Conservation (phyloP, 2,888 invertebrate species). For the Mystacides longicornis region DNA sequence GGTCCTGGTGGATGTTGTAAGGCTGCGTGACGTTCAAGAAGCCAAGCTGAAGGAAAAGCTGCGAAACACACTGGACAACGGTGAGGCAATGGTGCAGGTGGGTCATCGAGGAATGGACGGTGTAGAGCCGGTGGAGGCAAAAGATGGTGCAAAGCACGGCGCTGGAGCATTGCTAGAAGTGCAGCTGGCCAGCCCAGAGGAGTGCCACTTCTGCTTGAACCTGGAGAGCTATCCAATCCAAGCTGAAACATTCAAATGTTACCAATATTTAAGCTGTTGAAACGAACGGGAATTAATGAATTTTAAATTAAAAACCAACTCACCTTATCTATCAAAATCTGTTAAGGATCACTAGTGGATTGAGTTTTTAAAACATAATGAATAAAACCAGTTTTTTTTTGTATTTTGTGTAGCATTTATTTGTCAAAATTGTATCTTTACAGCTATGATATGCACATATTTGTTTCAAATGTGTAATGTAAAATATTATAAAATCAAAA, state of each 20-base stretch:
- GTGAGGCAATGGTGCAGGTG: constrained; percentile 37
- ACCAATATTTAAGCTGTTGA: not conserved
- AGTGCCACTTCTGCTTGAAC: constrained; percentile 39
- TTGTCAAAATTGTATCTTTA: constrained; percentile 79
- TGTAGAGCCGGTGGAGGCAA: constrained; percentile 47
- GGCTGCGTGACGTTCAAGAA: constrained; percentile 77
- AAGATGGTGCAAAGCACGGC: constrained; percentile 30
- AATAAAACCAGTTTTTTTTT: constrained; percentile 25
- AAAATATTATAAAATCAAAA: constrained; percentile 7
- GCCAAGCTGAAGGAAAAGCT: constrained; percentile 81
- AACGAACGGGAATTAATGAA: no score
- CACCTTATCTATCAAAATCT: no score
- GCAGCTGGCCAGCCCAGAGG: constrained; percentile 46
- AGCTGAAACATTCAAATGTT: constrained; percentile 39
- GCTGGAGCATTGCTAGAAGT: constrained; percentile 42
- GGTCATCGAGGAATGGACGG: constrained; percentile 35
- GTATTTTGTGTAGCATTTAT: constrained; percentile 62
- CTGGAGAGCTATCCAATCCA: constrained; percentile 40
- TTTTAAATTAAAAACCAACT: no score
- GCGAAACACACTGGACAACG: constrained; percentile 80
- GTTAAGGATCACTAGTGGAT: no score
- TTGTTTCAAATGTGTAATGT: constrained; percentile 51
- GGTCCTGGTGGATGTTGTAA: constrained; percentile 68
- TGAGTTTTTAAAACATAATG: no score
- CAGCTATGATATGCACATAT: constrained; percentile 91